These are phyloP conservation scores for Pseudochaenichthys georgianus DNA, from an alignment of 2,797 vertebrate species.

Conservation along the genomic window DNA sequence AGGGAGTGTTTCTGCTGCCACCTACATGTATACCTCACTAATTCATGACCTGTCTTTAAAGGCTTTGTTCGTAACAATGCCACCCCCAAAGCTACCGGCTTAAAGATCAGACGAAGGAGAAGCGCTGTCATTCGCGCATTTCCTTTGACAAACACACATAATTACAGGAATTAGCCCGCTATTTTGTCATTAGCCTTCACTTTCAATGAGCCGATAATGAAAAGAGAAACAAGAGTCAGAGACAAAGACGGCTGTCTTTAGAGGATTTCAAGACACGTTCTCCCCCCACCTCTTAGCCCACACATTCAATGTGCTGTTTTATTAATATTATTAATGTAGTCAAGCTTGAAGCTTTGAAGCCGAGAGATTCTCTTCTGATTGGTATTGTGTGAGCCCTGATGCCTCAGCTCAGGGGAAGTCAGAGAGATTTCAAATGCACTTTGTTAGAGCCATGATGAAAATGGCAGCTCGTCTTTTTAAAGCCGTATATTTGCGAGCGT, in stretches of 20 bases:
- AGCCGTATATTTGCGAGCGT: constrained; percentile 81
- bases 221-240: constrained; percentile 80
- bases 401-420: constrained; percentile 81
- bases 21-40: constrained; percentile 65
- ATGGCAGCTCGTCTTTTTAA: constrained; percentile 86
- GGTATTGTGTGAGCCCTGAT: constrained; percentile 84
- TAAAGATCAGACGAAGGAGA: constrained; percentile 72
- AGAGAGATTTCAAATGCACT: constrained; percentile 84
- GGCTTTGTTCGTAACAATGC: constrained; percentile 69
- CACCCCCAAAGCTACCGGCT: constrained; percentile 72
- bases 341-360: constrained; percentile 74
- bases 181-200: constrained; percentile 87
- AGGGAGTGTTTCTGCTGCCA: constrained; percentile 53
- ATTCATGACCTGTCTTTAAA: constrained; percentile 73
- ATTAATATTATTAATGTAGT: constrained; percentile 88
- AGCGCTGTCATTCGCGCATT: constrained; percentile 79
- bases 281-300: constrained; percentile 69
- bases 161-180: constrained; percentile 87
- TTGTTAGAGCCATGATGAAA: constrained; percentile 84
- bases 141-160: constrained; percentile 83
- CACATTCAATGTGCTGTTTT: constrained; percentile 80
- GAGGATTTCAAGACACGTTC: constrained; percentile 78
- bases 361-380: constrained; percentile 78
- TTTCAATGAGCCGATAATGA: constrained; percentile 83
- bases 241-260: constrained; percentile 83